Conservation (phyloP, 2,797 vertebrate genomes). For the Cottoperca gobio region DNA sequence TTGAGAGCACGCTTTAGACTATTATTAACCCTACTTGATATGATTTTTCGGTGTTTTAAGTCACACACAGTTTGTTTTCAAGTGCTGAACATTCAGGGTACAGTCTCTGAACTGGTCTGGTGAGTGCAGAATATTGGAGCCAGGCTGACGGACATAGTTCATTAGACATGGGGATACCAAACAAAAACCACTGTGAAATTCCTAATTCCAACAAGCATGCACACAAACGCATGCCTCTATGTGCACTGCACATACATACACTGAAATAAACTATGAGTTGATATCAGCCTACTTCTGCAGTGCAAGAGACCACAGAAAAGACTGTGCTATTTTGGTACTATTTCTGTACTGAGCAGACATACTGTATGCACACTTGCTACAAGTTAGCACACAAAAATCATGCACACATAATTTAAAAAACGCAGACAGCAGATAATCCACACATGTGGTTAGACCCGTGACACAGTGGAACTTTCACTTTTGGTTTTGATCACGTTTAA, state of each 20-base stretch:
- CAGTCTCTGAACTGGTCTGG: slow-evolving; percentile 18
- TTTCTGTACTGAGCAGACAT: slow-evolving; percentile 23
- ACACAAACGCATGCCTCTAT: slow-evolving; percentile 28
- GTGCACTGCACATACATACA: slow-evolving; percentile 34
- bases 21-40: slow-evolving; percentile 4
- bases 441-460: neutral
- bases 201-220: slow-evolving; percentile 67
- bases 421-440: slow-evolving; percentile 4
- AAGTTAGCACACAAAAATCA: neutral
- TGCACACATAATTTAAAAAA: neutral
- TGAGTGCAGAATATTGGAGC: slow-evolving; percentile 42
- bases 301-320: slow-evolving; percentile 40
- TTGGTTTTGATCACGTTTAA: slow-evolving; percentile 11
- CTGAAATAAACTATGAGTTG: slow-evolving; percentile 32
- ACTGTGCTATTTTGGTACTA: slow-evolving; percentile 40
- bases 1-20: neutral
- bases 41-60: slow-evolving; percentile 21
- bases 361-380: neutral
- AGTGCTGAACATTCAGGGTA: neutral
- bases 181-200: slow-evolving; percentile 76
- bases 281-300: slow-evolving; percentile 37
- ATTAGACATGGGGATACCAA: slow-evolving; percentile 78
- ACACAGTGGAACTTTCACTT: slow-evolving; percentile 11
- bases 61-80: slow-evolving; percentile 5
- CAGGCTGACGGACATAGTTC: slow-evolving; percentile 63